Conservation (phyloP, 2,113 vertebrate species). For the Laterallus jamaicensis region DNA sequence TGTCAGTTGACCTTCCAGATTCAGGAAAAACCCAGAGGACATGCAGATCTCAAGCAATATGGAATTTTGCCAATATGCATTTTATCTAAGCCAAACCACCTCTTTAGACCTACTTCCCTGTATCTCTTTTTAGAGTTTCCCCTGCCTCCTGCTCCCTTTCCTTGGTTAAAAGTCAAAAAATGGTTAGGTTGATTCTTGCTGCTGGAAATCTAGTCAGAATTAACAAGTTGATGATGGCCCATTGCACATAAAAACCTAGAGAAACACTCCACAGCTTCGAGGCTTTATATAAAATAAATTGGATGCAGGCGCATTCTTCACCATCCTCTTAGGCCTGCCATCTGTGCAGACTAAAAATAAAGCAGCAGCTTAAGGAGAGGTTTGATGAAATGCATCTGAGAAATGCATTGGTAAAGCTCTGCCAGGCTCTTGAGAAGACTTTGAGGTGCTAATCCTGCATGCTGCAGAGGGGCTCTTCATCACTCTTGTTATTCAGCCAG, state of each 20-base stretch:
- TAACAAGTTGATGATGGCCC: neutral
- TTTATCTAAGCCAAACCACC: neutral
- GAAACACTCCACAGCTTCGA: neutral
- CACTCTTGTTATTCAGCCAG: accelerated
- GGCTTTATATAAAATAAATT: constrained; percentile 7
- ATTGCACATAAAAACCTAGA: neutral
- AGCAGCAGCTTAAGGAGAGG: neutral
- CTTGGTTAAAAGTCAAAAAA: neutral
- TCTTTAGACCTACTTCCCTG: neutral
- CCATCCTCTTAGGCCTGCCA: constrained; percentile 22
- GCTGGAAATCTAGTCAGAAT: neutral
- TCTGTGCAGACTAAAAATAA: constrained; percentile 53
- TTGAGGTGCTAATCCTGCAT: neutral
- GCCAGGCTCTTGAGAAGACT: neutral
- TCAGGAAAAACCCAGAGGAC: neutral
- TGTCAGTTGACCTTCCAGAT: accelerated
- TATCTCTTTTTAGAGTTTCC: neutral
- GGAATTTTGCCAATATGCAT: neutral
- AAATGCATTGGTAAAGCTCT: neutral
- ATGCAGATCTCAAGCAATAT: accelerated
- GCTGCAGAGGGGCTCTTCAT: neutral
- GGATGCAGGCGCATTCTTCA: constrained; percentile 6
- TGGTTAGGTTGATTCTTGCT: neutral
- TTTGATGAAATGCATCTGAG: neutral
- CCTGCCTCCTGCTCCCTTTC: neutral